phyloP scores from a whole-genome alignment of 2,888 invertebrate genomes.

The Syritta pipiens region DNA sequence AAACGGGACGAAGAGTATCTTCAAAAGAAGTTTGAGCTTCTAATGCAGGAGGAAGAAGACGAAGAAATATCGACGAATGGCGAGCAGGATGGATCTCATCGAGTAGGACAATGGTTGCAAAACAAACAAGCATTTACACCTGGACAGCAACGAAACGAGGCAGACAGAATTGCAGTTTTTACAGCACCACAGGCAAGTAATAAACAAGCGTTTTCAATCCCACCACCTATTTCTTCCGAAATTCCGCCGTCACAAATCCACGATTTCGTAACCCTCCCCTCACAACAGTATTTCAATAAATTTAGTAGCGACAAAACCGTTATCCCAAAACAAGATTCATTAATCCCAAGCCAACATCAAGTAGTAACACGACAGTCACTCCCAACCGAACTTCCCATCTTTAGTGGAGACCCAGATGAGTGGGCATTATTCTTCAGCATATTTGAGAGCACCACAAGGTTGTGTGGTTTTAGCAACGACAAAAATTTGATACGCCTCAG shows the following conservation, averaged over 20 bases:
- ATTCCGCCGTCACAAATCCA: neutral
- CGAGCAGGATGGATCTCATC: neutral
- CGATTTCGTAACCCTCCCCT: neutral
- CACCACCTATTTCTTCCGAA: neutral
- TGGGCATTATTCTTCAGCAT: neutral
- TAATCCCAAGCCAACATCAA: neutral
- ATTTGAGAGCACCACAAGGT: neutral
- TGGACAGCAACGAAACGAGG: neutral
- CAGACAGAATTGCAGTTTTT: neutral
- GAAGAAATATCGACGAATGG: neutral
- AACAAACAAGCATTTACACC: neutral
- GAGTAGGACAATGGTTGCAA: neutral
- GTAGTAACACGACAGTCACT: neutral
- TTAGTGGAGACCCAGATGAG: neutral
- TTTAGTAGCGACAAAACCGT: neutral
- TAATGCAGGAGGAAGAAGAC: neutral
- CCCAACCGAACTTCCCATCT: neutral
- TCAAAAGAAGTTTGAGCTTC: neutral
- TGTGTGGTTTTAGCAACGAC: neutral
- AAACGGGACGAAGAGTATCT: neutral
- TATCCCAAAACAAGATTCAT: neutral
- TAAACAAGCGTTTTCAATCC: neutral
- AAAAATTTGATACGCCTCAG: slow-evolving; percentile 26
- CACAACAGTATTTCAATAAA: neutral
- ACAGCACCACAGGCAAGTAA: neutral